These are phyloP conservation scores for Stichodactyla helianthus DNA, from an alignment of 64 coral and sea anemone species.

Conservation along the genomic window DNA sequence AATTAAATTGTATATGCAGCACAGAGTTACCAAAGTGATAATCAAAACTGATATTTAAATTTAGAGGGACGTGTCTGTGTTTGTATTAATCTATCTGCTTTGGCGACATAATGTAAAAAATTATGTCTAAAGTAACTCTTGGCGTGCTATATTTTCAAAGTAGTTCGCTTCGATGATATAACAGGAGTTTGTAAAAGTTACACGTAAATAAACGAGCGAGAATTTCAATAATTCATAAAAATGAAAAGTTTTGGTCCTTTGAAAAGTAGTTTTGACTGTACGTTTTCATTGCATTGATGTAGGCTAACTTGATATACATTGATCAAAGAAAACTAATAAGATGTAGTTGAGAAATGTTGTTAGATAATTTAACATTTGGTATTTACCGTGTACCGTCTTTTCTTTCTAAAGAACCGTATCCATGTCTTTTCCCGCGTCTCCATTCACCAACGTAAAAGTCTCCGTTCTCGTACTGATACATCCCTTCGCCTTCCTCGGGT, in stretches of 20 bases:
- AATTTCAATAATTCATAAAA: no score
- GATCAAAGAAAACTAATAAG: not conserved
- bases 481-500: conserved; percentile 80
- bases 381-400: conserved; percentile 68
- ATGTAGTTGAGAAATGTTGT: not conserved
- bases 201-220: no score
- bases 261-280: no score
- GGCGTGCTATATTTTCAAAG: no score
- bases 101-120: no score
- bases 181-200: no score
- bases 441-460: conserved; percentile 92
- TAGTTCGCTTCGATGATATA: no score
- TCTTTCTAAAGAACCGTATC: conserved; percentile 72
- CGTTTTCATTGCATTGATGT: no score
- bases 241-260: no score
- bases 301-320: no score
- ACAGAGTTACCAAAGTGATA: not conserved
- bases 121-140: no score
- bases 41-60: not conserved
- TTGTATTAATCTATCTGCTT: not conserved
- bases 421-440: conserved; percentile 78
- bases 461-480: conserved; percentile 87
- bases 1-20: not conserved
- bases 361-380: not conserved
- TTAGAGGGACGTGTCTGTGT: not conserved